Evolutionary conservation across 2,888 invertebrate genomes (phyloP).

Genomic region (Esperia sulphurella): DNA sequence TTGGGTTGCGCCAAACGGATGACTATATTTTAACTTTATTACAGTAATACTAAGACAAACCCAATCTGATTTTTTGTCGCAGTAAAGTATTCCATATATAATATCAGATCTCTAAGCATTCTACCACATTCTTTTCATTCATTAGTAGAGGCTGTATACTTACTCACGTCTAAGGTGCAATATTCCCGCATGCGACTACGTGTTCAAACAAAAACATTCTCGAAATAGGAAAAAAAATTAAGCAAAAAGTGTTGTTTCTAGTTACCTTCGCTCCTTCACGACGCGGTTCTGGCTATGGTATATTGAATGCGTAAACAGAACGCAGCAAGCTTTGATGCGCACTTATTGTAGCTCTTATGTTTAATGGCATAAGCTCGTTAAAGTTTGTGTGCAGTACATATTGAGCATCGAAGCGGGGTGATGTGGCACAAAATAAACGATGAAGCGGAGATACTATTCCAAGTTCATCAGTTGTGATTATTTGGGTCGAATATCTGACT

Average conservation of each 20-base stretch:
- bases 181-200: background rate
- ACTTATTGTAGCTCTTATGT: background rate
- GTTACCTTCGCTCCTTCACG: conserved; percentile 23
- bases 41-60: too few relatives aligned
- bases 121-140: background rate
- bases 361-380: background rate
- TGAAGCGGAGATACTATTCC: too few relatives aligned
- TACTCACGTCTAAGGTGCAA: too few relatives aligned
- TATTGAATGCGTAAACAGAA: background rate
- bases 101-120: too few relatives aligned
- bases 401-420: too few relatives aligned
- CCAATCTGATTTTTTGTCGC: too few relatives aligned
- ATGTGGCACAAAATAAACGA: too few relatives aligned
- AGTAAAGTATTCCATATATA: too few relatives aligned
- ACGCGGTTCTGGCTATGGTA: background rate
- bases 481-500: too few relatives aligned
- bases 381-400: background rate
- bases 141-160: background rate
- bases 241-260: conserved; percentile 24
- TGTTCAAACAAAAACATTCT: conserved; percentile 14
- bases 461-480: too few relatives aligned
- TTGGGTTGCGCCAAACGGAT: too few relatives aligned
- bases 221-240: conserved; percentile 18
- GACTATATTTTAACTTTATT: too few relatives aligned
- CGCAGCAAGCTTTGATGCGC: background rate